Base-by-base conservation (phyloP, 2,113 vertebrate genomes). In the Poecile atricapillus region DNA sequence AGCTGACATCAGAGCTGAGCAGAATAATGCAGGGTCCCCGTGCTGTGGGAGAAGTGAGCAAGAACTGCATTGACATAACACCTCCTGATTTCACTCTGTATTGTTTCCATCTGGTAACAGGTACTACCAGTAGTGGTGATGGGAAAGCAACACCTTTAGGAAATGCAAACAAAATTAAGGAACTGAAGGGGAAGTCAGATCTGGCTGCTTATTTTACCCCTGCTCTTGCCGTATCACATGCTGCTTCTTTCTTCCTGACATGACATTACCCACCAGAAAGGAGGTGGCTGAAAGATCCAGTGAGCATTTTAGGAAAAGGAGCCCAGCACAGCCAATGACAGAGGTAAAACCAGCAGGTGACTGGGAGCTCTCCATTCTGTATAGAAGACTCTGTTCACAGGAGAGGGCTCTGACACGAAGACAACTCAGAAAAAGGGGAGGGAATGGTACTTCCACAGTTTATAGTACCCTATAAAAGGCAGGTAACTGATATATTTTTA, bases 221-320 rank as follows among this genome's bases (percentile, higher is more conserved):
- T 0, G 0, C 28, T 47, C 35, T 63, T 50, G 12, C 21, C 55
- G 12, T 33, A 17, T 64, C 16, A 43, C 27, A 52, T 0, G 0
- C 13, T 71, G 11, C 2, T 1, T 21, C 2, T 1, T 37, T 74
- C 22, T 22, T 68, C 30, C 41, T 81, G 28, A 49, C n/a, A 8
- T 59, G 17, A 11, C 12, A 35, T 55, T 55, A 59, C 13, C 22
- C 47, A 62, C 16, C 43, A 70, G 63, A 47, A 64, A 62, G 37
- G 14, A 64, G 14, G 27, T 31, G 31, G 31, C 14, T 83, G 37
- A 71, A 77, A 87, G 30, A 35, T 20, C 22, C 75, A 76, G 28
- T 3, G 15, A 67, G 30, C 8, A 50, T 31, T 58, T 41, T 28
- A 27, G 43, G 39, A 30, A 58, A 67, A 20, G 58, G 7, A 84